Conservation (phyloP, 2,888 invertebrate species). For the Oeneis ivallda region DNA sequence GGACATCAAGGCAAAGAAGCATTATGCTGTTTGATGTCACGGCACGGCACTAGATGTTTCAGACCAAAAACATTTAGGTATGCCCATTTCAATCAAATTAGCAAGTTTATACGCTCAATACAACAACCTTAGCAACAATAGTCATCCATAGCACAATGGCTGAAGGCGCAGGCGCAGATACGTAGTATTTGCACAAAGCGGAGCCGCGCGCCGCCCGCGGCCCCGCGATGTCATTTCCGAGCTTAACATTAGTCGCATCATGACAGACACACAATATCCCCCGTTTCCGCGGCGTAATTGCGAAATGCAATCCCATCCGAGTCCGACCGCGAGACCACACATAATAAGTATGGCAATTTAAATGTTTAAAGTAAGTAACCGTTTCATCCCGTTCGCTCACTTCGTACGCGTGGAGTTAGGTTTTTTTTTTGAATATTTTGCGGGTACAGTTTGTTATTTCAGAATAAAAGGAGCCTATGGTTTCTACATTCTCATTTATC, state of each 20-base stretch:
- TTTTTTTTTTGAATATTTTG: no score
- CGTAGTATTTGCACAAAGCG: slow-evolving; percentile 70
- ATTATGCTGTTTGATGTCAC: no score
- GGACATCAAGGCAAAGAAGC: background rate
- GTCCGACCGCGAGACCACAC: slow-evolving; percentile 26
- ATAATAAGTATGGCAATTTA: slow-evolving; percentile 18
- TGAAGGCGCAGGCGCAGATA: slow-evolving; percentile 46
- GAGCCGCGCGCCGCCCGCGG: slow-evolving; percentile 59
- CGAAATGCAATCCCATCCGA: slow-evolving; percentile 33
- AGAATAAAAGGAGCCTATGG: no score
- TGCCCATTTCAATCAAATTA: background rate
- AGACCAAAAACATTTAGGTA: no score
- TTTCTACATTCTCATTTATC: no score
- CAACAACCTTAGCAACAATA: slow-evolving; percentile 1
- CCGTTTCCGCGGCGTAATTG: slow-evolving; percentile 41
- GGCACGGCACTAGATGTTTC: no score
- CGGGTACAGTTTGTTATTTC: no score
- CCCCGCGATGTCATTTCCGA: slow-evolving; percentile 66
- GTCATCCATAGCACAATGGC: slow-evolving; percentile 45
- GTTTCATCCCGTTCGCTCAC: background rate
- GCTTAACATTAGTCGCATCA: slow-evolving; percentile 66
- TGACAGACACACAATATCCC: slow-evolving; percentile 56
- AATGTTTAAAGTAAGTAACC: background rate
- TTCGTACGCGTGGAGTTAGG: no score
- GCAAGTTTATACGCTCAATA: background rate